Base-by-base conservation (phyloP, 2,113 vertebrate species). In the Thamnophis sirtalis region DNA sequence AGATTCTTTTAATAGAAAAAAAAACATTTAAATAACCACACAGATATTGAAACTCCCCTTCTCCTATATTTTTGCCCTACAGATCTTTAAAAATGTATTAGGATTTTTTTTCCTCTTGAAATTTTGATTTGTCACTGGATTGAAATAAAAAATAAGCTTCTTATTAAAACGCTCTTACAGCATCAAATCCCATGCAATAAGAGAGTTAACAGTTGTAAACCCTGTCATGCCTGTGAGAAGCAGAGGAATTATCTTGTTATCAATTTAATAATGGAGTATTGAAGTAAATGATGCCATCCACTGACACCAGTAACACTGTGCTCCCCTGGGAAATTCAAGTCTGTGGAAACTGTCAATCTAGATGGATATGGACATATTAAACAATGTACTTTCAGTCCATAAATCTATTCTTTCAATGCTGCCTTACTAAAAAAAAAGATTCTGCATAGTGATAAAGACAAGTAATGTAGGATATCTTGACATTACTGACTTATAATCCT, bases 251-350 rank as follows among this genome's bases (percentile, higher is more conserved):
- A 98, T 98, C 98, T 98, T 97, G 98, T 99, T 99, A 98, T 98
- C 98, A 98, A 97, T 98, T 98, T 98, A 98, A 98, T 98, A 98
- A 98, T 96, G 96, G 97, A 98, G 96, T 97, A 96, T 90, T 96
- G 95, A 97, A 98, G 97, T 98, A 98, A 98, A 97, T 97, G 98
- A 98, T 97, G 97, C 97, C 97, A 98, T 97, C 97, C 97, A 96
- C 96, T 97, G 97, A 98, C 98, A 98, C 97, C 95, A 96, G 97
- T 96, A 98, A 98, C 97, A 97, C 98, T 94, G 91, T 48, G 54
- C 92, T 98, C 98, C 98, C 98, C 97, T 97, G 98, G 98, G 98
- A 98, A 98, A 99, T 98, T 98, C 98, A 97, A 96, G 96, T 97
- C 96, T 97, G 97, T 97, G 97, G 96, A 97, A 98, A 97, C 98